These are phyloP conservation scores for Drosophila repleta DNA, from an alignment of 1,140 invertebrate species.

Conservation along the genomic window DNA sequence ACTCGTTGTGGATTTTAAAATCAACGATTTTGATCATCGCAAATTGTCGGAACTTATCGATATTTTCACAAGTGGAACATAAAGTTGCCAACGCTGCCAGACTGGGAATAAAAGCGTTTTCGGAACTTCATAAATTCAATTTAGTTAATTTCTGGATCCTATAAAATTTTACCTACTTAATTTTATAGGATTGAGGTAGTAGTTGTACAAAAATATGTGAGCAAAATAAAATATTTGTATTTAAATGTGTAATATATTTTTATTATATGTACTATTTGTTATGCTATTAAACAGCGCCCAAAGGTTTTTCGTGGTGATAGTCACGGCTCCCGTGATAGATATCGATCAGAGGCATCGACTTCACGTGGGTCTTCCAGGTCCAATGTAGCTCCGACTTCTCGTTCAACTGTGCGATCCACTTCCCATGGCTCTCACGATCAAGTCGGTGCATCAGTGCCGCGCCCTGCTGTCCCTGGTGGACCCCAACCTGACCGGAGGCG, in stretches of 20 bases:
- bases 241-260: too few species aligned
- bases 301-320: constrained; percentile 12
- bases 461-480: not conserved
- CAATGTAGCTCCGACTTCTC: not conserved
- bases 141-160: not conserved
- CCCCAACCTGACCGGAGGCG: constrained; percentile 1
- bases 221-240: too few species aligned
- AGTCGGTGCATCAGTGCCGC: not conserved
- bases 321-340: not conserved
- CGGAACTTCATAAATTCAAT: too few species aligned
- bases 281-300: not conserved
- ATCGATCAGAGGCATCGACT: not conserved
- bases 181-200: too few species aligned
- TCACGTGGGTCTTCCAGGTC: constrained; percentile 1
- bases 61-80: too few species aligned
- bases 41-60: too few species aligned
- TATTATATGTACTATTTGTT: too few species aligned
- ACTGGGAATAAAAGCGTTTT: not conserved
- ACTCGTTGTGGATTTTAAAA: too few species aligned
- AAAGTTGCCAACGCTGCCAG: too few species aligned
- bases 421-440: not conserved
- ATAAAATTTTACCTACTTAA: too few species aligned
- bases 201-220: too few species aligned
- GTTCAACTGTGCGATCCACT: constrained; percentile 10
- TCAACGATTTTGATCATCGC: too few species aligned